Evolutionary conservation across 2,888 invertebrate genomes (phyloP).

Genomic region (Tiphia femorata): DNA sequence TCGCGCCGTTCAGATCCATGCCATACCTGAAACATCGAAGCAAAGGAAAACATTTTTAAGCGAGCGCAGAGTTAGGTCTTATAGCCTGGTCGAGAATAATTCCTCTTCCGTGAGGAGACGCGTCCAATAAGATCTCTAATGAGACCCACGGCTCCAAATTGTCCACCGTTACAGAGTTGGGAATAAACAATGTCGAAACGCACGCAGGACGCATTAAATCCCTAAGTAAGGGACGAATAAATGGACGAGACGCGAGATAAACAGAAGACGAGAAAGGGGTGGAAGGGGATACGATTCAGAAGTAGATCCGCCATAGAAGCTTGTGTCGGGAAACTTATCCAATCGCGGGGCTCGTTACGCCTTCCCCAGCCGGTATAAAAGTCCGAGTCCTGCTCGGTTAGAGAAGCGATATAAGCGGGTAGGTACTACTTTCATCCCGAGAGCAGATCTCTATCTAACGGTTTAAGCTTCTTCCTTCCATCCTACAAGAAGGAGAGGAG

Average conservation of each 20-base stretch:
- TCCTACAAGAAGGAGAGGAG: conserved; percentile 34
- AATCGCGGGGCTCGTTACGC: conserved; percentile 66
- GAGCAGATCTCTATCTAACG: conserved; percentile 69
- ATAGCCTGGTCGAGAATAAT: no score
- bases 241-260: conserved; percentile 10
- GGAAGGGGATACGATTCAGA: conserved; percentile 18
- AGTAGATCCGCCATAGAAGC: conserved; percentile 37
- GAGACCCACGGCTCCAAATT: no score
- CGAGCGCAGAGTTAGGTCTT: no score
- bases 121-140: no score
- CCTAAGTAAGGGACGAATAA: conserved; percentile 16
- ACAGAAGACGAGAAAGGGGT: conserved; percentile 9
- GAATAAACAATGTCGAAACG: no score
- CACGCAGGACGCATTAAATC: no score
- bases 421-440: conserved; percentile 65
- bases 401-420: conserved; percentile 58
- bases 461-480: conserved; percentile 64
- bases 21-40: conserved; percentile 85
- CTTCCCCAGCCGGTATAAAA: conserved; percentile 58
- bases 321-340: conserved; percentile 65
- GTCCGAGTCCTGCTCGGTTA: conserved; percentile 55
- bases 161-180: no score
- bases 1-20: conserved; percentile 94
- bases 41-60: no score
- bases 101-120: no score